phyloP scores from a whole-genome alignment of 2,888 invertebrate genomes.

The Acrocyrtus sp. region DNA sequence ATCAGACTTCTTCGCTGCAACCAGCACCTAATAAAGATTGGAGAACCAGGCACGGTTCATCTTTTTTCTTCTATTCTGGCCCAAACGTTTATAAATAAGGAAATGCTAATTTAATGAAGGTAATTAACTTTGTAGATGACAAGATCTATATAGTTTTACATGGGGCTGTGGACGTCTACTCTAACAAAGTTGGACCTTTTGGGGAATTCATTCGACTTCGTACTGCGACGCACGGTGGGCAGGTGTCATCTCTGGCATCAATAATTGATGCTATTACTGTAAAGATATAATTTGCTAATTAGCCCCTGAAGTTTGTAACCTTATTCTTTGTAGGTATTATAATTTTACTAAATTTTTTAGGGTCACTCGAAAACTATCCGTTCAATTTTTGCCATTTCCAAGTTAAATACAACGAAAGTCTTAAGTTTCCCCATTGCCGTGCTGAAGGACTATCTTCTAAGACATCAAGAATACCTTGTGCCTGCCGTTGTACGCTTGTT shows the following conservation, averaged over 20 bases:
- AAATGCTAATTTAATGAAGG: no score
- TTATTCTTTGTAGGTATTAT: no score
- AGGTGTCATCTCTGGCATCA: constrained; percentile 32
- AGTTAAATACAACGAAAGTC: constrained; percentile 34
- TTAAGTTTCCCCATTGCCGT: constrained; percentile 30
- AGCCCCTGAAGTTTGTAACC: no score
- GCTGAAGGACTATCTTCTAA: constrained; percentile 24
- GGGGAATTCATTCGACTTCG: constrained; percentile 24
- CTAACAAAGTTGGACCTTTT: constrained; percentile 31
- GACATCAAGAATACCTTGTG: constrained; percentile 22
- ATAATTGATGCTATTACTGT: constrained; percentile 33
- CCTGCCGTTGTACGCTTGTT: constrained; percentile 10
- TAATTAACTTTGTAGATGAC: no score
- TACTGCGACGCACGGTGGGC: constrained; percentile 24
- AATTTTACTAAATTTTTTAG: not conserved
- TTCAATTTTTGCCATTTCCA: constrained; percentile 25
- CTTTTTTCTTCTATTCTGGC: no score
- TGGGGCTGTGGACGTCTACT: constrained; percentile 35
- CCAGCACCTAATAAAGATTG: constrained; percentile 28
- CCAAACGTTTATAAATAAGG: no score
- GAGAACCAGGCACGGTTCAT: constrained; percentile 38
- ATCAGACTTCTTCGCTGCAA: constrained; percentile 13
- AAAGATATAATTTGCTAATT: no score
- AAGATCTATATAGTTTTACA: constrained; percentile 25
- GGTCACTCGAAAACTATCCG: constrained; percentile 6